A percentile compares a stretch with the other conserved stretches of the same genome.
Evolutionary conservation across 2,888 invertebrate genomes (phyloP).

Genomic region (Macrophya alboannulata): DNA sequence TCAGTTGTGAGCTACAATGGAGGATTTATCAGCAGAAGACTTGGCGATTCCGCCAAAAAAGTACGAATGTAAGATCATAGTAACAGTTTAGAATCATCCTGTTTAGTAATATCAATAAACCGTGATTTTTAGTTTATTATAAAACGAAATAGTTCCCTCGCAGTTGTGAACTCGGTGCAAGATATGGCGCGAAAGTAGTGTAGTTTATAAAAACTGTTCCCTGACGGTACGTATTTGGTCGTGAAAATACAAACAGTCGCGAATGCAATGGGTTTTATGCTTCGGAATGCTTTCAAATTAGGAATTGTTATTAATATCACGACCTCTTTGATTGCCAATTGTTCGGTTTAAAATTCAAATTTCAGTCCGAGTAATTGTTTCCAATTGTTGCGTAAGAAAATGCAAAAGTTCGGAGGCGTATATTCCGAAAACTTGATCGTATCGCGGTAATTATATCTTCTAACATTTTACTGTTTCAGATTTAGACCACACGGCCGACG

Average conservation of each 20-base stretch:
- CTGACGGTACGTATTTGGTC: neutral
- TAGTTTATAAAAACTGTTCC: slow-evolving; percentile 27
- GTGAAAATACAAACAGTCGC: neutral
- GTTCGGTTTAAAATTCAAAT: neutral
- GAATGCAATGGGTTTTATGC: slow-evolving; percentile 19
- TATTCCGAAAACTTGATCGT: slow-evolving; percentile 43
- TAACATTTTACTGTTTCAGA: slow-evolving; percentile 83
- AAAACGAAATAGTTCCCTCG: neutral
- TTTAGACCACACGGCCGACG: slow-evolving; percentile 98
- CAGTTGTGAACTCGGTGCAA: neutral
- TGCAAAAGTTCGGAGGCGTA: neutral
- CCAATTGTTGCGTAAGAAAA: slow-evolving; percentile 7
- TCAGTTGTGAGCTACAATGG: slow-evolving; percentile 75
- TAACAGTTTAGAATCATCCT: neutral
- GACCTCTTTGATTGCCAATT: neutral
- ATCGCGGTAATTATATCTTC: neutral
- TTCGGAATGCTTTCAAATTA: neutral
- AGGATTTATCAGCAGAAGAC: slow-evolving; percentile 83
- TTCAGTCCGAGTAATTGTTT: slow-evolving; percentile 7
- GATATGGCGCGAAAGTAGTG: slow-evolving; percentile 39
- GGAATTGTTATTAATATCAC: neutral
- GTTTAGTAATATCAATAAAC: slow-evolving; percentile 8
- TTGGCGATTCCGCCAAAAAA: slow-evolving; percentile 85
- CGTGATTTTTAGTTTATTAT: neutral
- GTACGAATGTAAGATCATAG: slow-evolving; percentile 89